Conservation (phyloP, 1,140 invertebrate species). For the Heliothis subflexa region DNA sequence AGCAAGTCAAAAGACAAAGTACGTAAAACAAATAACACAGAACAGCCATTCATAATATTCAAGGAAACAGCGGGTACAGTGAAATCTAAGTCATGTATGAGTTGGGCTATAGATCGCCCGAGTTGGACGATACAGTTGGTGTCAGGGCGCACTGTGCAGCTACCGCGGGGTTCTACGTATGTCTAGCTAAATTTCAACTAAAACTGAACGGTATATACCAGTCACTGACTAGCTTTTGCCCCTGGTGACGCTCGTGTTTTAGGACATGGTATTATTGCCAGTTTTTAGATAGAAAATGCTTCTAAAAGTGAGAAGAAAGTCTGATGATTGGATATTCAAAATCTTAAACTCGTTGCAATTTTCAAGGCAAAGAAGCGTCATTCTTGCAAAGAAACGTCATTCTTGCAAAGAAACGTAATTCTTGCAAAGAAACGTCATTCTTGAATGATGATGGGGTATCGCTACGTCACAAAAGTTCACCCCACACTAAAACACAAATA, state of each 20-base stretch:
- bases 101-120: slow-evolving; percentile 16
- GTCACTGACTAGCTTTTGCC: too few species aligned
- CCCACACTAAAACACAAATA: neutral
- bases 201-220: slow-evolving; percentile 6
- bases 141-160: slow-evolving; percentile 6
- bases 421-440: neutral
- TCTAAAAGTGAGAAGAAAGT: too few species aligned
- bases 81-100: neutral
- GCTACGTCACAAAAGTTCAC: slow-evolving; percentile 2
- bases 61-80: neutral
- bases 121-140: slow-evolving; percentile 21
- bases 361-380: too few species aligned
- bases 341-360: neutral
- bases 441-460: neutral
- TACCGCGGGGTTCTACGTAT: neutral
- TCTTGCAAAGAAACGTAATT: neutral
- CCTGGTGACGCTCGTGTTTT: too few species aligned
- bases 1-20: neutral
- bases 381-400: neutral
- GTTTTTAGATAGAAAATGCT: neutral
- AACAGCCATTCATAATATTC: neutral
- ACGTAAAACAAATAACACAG: neutral
- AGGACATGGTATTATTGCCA: neutral
- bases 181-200: slow-evolving; percentile 1
- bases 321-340: neutral